Percentiles rank a stretch among this genome's conserved stretches.
These are phyloP conservation scores for Sarcophaga caerulescens DNA, from an alignment of 2,888 invertebrate genomes.

Conservation along the genomic window DNA sequence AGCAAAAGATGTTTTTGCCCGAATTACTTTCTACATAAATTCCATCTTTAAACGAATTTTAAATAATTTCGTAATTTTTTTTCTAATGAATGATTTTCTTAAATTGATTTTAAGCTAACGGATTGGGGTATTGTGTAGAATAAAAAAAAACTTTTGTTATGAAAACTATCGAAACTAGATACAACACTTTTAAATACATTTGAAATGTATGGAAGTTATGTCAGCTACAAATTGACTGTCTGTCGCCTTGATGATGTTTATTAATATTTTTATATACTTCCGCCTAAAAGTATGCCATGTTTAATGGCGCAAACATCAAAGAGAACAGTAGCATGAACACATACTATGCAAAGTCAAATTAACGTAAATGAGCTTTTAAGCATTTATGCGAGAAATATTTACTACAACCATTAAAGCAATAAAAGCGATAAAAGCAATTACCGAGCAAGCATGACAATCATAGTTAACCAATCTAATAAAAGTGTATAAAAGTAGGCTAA, in stretches of 20 bases:
- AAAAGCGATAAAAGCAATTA: constrained; percentile 51
- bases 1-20: too few relatives aligned
- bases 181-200: too few relatives aligned
- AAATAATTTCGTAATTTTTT: too few relatives aligned
- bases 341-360: background rate
- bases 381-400: constrained; percentile 33
- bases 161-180: too few relatives aligned
- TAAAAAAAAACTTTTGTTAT: too few relatives aligned
- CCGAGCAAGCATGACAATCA: constrained; percentile 50
- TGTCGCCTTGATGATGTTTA: background rate
- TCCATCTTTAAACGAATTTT: too few relatives aligned
- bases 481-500: background rate
- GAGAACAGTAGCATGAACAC: background rate
- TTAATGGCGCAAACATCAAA: background rate
- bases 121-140: too few relatives aligned
- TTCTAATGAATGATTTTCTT: too few relatives aligned
- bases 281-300: background rate
- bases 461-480: constrained; percentile 46
- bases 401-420: background rate
- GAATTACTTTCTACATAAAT: too few relatives aligned
- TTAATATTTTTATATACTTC: background rate
- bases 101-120: too few relatives aligned
- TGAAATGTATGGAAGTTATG: too few relatives aligned
- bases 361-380: background rate
- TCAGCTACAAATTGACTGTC: too few relatives aligned